Evolutionary conservation across 2,888 invertebrate genomes (phyloP).

Genomic region (Oegoconia quadripuncta): DNA sequence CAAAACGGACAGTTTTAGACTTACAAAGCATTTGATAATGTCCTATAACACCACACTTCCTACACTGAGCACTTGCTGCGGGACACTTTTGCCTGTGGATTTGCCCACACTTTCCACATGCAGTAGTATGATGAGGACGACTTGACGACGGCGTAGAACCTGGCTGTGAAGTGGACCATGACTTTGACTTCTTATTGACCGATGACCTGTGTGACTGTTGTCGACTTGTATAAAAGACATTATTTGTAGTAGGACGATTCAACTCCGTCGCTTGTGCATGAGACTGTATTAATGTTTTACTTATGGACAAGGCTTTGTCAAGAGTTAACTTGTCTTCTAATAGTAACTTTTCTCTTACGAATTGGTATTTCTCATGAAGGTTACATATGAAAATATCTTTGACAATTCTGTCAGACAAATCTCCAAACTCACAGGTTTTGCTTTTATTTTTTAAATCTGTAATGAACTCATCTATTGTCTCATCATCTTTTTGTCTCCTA

Average conservation of each 20-base stretch:
- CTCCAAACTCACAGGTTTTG: conserved; percentile 17
- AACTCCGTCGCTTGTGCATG: conserved; percentile 13
- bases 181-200: neutral
- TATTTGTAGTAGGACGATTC: no score
- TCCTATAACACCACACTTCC: neutral
- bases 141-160: neutral
- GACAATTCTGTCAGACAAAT: conserved; percentile 12
- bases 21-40: neutral
- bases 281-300: conserved; percentile 7
- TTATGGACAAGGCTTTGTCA: conserved; percentile 8
- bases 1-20: neutral
- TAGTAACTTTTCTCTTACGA: conserved; percentile 15
- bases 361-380: conserved; percentile 18
- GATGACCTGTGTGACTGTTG: neutral
- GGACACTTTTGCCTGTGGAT: neutral
- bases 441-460: conserved; percentile 15
- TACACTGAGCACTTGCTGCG: neutral
- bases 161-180: neutral
- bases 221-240: no score
- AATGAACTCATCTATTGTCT: conserved; percentile 18
- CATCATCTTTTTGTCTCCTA: conserved; percentile 17
- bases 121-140: neutral
- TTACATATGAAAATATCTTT: conserved; percentile 19
- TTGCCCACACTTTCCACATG: conserved; percentile 1
- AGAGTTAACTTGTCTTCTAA: conserved; percentile 12